Evolutionary conservation across 2,113 vertebrate genomes (phyloP), one percentile per base, ranked within the genome.

Genomic region (Leptocoma aspasia): DNA sequence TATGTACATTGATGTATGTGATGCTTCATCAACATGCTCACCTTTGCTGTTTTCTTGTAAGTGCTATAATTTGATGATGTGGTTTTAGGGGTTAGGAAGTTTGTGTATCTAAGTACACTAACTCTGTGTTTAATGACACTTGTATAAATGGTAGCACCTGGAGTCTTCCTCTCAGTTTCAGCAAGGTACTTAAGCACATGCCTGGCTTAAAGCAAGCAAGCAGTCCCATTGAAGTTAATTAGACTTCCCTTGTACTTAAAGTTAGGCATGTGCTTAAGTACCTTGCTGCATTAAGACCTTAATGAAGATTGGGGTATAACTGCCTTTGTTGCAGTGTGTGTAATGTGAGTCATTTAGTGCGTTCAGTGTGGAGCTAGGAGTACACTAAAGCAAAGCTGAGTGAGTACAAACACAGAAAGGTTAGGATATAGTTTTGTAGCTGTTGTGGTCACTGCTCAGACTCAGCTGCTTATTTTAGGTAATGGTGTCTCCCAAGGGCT

Each of bases 151-250:
- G 49, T 94, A 92, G 86, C 96, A 97, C 95, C 94, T 97, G 95
- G 92, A 97, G 90, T 96, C 86, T 90, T 84, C n/a, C 1, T 78
- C 90, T 97, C 76, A 86, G 82, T 94, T 96, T 96, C 92, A 93
- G 93, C 82, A 84, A 97, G 61, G 90, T 94, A 96, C 94, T 96
- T 94, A 96, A 89, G 92, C 92, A 93, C 92, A 92, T 86, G 95
- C 92, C 92, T 96, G 82, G 72, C 88, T 96, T 95, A 94, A 91
- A 96, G 85, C 88, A 94, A 94, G 90, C 10, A 6, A 97, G 88
- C 69, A 95, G 92, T 96, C 95, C 95, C 95, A 97, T 93, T 96
- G 96, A 97, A 95, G 90, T 94, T 95, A 96, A 96, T 96, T 96
- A 96, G 93, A 96, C 94, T 97, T 95, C 93, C 95, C 93, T 93